Base-by-base conservation (phyloP, 1,140 invertebrate species). In the Drosophila pseudoananassae region DNA sequence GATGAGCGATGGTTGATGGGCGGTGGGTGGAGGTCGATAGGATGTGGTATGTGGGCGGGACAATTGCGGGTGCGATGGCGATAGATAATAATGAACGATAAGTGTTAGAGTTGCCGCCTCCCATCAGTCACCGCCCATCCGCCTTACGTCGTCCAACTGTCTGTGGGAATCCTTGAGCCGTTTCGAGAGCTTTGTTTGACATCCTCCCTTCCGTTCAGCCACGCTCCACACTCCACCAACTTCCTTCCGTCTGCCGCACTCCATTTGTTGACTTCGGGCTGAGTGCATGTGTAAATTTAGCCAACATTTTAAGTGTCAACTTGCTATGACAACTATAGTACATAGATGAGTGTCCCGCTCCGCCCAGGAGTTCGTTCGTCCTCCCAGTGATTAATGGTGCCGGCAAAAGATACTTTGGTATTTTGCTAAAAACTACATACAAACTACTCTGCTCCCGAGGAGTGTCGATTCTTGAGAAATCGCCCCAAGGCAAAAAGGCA, bases 61-160 rank as follows among this genome's bases (percentile, higher is more conserved):
- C 31, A n/a, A 10, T 29, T 17, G 51, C 36, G 36, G 38, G 58
- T 15, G 49, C 60, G 64, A 55, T 50, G 60, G 65, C 64, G 54
- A 75, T 70, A 87, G 82, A 88, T 88, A 88, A 87, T 87, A 87
- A 87, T 87, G 63, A 87, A 88, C 78, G 82, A 87, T 87, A 87
- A 87, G 82, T 87, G 82, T 88, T 82, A 78, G 59, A 78, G 83
- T 82, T 87, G 65, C 75, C 82, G 47, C 77, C 83, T 64, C 58
- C 49, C 81, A 68, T 75, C 75, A 65, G 72, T 71, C 65, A 83
- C 71, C 65, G 58, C 72, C 54, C 51, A 38, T 40, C 12, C 51
- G 15, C 43, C 45, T 36, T 36, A 45, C 43, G 17, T 27, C 47
- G 20, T 52, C 33, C 33, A 36, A 36, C 33, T 40, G 49, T 36